Percentiles rank a stretch among this genome's conserved stretches.
Conservation (phyloP, 2,113 vertebrate genomes). For the Anguilla japonica region DNA sequence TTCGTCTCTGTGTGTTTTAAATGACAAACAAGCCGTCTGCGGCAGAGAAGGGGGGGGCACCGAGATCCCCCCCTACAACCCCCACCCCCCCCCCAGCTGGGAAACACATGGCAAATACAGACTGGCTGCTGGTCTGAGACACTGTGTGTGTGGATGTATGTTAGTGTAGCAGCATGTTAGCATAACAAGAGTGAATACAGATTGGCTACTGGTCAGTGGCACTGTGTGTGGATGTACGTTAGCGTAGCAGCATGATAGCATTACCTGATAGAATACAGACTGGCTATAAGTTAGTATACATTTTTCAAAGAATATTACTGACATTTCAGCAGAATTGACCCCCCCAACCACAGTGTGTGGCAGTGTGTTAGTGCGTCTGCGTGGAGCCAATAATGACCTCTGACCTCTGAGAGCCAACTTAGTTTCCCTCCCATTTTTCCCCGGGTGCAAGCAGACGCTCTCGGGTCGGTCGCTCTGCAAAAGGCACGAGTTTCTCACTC, state of each 20-base stretch:
- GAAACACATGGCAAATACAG: not conserved
- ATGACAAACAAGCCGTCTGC: not conserved
- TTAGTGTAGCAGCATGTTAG: not conserved
- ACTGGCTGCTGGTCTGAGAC: not conserved
- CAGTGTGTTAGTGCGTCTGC: no score
- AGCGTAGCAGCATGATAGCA: not conserved
- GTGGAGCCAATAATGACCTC: no score
- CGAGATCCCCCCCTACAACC: not conserved
- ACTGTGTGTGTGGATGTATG: conserved; percentile 50
- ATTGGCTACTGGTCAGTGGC: not conserved
- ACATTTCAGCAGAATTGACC: no score
- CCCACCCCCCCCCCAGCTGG: not conserved
- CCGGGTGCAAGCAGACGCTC: no score
- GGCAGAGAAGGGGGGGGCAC: not conserved
- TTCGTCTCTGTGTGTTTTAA: conserved; percentile 27
- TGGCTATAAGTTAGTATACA: not conserved
- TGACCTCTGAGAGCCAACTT: no score
- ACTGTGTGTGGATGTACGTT: not conserved
- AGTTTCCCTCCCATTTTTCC: no score
- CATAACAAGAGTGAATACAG: not conserved
- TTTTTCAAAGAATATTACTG: not conserved
- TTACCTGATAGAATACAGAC: not conserved
- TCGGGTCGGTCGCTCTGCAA: no score
- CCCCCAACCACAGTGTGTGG: no score
- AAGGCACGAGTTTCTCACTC: no score